A percentile compares a stretch with the other conserved stretches of the same genome.
phyloP scores from a whole-genome alignment of 2,888 invertebrate genomes.

The Xylota sylvarum region DNA sequence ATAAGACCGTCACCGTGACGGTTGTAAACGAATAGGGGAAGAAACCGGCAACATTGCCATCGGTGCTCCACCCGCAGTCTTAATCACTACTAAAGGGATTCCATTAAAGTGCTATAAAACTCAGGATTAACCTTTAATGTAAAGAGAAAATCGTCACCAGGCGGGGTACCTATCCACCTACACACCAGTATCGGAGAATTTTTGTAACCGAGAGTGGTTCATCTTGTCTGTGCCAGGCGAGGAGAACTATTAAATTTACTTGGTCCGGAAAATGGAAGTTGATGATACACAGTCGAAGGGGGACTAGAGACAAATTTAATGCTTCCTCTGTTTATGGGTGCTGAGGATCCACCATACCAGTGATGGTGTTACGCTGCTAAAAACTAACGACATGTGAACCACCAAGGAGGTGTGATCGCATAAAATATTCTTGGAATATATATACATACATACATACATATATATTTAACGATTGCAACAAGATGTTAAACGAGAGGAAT shows the following conservation, averaged over 20 bases:
- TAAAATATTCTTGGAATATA: conserved; percentile 18
- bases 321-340: conserved; percentile 25
- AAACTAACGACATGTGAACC: conserved; percentile 24
- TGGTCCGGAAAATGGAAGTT: conserved; percentile 12
- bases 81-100: conserved; percentile 58
- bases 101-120: conserved; percentile 55
- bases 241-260: conserved; percentile 31
- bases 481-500: conserved; percentile 54
- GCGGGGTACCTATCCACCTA: neutral
- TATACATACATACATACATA: neutral
- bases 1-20: conserved; percentile 38
- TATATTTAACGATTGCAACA: conserved; percentile 59
- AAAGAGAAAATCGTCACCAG: conserved; percentile 28
- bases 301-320: conserved; percentile 33
- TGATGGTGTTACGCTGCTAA: neutral
- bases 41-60: conserved; percentile 12
- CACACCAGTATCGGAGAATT: neutral
- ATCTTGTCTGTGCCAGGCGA: neutral
- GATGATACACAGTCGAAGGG: neutral
- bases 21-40: conserved; percentile 4
- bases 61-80: conserved; percentile 28
- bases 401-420: conserved; percentile 42
- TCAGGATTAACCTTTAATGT: conserved; percentile 40
- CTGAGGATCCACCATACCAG: neutral
- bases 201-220: neutral